Conservation (phyloP, 2,888 invertebrate genomes). For the Dilophus febrilis region DNA sequence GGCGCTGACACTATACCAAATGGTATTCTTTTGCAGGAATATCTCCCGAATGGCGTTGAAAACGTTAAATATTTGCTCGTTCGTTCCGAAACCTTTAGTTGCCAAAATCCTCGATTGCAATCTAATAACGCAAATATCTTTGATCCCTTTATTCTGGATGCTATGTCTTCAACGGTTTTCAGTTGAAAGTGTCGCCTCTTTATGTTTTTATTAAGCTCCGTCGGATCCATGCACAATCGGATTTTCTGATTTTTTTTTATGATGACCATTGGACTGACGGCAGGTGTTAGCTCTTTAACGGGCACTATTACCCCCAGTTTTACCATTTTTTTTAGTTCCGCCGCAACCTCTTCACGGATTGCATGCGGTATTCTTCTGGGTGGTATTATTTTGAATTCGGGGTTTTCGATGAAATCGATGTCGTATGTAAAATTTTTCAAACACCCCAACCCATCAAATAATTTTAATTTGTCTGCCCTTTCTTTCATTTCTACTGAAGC, state of each 20-base stretch:
- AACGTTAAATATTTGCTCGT: conserved; percentile 11
- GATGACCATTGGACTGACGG: conserved; percentile 7
- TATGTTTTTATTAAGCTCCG: conserved; percentile 3
- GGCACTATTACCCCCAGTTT: conserved; percentile 4
- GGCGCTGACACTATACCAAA: conserved; percentile 15
- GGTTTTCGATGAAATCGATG: conserved; percentile 8
- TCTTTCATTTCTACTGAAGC: neutral
- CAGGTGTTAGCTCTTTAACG: conserved; percentile 9
- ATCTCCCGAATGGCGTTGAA: conserved; percentile 13
- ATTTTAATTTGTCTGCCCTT: neutral
- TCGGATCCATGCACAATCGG: conserved; percentile 6
- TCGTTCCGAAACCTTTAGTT: conserved; percentile 9
- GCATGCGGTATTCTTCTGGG: conserved; percentile 7
- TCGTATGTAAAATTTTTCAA: too few relatives aligned
- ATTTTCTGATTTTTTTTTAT: conserved; percentile 6
- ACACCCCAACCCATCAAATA: too few relatives aligned
- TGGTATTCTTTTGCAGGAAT: conserved; percentile 11
- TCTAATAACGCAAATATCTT: conserved; percentile 7
- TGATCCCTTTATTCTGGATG: conserved; percentile 8
- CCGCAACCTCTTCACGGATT: conserved; percentile 6
- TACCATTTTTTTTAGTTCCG: conserved; percentile 6
- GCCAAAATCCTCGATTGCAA: conserved; percentile 11
- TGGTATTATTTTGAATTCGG: conserved; percentile 2
- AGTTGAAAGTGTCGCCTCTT: conserved; percentile 2
- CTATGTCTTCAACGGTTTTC: conserved; percentile 7